Conservation (phyloP, 1,140 invertebrate species). For the Trichonephila clavata region DNA sequence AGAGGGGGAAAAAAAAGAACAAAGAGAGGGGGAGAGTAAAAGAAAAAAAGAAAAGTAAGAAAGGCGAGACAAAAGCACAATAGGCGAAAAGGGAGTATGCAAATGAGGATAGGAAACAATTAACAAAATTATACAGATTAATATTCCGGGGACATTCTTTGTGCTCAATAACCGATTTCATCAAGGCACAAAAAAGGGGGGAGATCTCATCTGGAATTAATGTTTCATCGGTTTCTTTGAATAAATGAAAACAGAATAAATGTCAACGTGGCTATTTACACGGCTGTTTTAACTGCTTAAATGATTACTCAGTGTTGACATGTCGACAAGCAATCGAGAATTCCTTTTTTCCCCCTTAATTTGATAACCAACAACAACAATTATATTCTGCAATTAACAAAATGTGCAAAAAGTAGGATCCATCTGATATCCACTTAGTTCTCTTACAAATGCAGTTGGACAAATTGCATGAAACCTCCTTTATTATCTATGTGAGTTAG, state of each 20-base stretch:
- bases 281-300: not conserved
- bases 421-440: too few species aligned
- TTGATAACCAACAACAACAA: not conserved
- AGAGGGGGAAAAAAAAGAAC: not conserved
- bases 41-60: constrained; percentile 37
- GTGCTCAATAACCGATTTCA: constrained; percentile 32
- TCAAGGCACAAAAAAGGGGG: not conserved
- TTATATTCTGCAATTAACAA: too few species aligned
- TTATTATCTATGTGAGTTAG: too few species aligned
- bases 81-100: constrained; percentile 44
- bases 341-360: not conserved
- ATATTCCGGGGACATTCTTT: constrained; percentile 53
- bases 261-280: not conserved
- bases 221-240: constrained; percentile 31
- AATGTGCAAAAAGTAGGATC: too few species aligned
- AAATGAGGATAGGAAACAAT: constrained; percentile 29
- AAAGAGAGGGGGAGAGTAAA: not conserved
- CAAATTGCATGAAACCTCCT: too few species aligned
- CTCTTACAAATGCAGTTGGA: too few species aligned
- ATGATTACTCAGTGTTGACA: not conserved
- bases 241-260: constrained; percentile 34
- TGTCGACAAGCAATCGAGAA: not conserved
- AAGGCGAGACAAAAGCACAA: constrained; percentile 65
- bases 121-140: constrained; percentile 68
- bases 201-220: constrained; percentile 51